Evolutionary conservation across 2,113 vertebrate genomes (phyloP).

Genomic region (Manacus vitellinus): DNA sequence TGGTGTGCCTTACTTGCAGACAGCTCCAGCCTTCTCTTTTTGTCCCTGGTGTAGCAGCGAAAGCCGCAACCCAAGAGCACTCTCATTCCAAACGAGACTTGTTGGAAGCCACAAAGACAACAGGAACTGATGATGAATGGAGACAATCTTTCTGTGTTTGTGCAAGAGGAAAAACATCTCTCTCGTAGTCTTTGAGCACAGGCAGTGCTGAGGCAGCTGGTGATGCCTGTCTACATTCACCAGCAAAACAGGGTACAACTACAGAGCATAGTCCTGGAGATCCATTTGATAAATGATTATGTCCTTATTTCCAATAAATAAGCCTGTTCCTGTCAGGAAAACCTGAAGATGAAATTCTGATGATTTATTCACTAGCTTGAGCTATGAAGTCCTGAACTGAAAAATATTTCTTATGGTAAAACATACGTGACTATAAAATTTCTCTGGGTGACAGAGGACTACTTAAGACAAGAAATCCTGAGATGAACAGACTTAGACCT

Average conservation of each 20-base stretch:
- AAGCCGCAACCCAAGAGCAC: not conserved
- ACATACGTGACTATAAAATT: not conserved
- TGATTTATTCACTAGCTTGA: not conserved
- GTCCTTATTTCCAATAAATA: not conserved
- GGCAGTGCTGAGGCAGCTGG: not conserved
- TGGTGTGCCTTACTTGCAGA: not conserved
- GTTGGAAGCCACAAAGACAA: not conserved
- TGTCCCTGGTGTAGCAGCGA: not conserved
- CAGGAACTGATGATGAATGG: not conserved
- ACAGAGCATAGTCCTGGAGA: not conserved
- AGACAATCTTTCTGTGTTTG: not conserved
- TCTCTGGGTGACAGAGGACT: not conserved
- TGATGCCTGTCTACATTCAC: not conserved
- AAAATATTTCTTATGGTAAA: not conserved
- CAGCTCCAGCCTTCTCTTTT: not conserved
- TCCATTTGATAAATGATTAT: not conserved
- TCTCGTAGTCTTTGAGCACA: not conserved
- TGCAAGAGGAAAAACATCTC: not conserved
- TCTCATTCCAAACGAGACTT: not conserved
- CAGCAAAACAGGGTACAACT: not conserved
- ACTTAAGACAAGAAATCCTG: not conserved
- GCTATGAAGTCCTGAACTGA: not conserved
- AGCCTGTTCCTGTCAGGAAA: not conserved
- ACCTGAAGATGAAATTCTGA: not conserved
- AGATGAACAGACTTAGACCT: not conserved